Conservation (phyloP, 2,113 vertebrate genomes). For the Phylloscopus whistleri region DNA sequence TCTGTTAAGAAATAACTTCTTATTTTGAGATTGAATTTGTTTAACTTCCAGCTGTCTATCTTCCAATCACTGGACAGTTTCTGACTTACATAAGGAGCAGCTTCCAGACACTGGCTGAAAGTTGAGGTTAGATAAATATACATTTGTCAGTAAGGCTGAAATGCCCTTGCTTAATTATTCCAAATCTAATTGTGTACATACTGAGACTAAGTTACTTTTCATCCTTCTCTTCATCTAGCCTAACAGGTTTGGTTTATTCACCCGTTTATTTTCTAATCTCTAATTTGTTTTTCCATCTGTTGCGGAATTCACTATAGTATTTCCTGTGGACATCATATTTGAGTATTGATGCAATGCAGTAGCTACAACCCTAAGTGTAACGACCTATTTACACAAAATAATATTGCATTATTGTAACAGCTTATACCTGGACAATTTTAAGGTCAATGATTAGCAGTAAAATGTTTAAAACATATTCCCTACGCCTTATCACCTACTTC, state of each 20-base stretch:
- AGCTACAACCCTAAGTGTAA: background rate
- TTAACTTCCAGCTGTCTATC: background rate
- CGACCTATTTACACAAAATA: background rate
- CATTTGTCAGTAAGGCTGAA: slow-evolving; percentile 33
- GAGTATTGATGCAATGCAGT: background rate
- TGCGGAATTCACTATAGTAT: background rate
- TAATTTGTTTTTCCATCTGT: background rate
- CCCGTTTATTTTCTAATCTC: background rate
- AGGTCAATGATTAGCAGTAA: background rate
- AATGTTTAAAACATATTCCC: background rate
- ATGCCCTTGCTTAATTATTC: slow-evolving; percentile 8
- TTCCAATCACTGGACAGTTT: background rate
- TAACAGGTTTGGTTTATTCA: background rate
- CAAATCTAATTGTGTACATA: background rate
- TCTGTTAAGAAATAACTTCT: background rate
- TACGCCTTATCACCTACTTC: background rate
- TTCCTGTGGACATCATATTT: background rate
- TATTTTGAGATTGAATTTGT: background rate
- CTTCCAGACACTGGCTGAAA: slow-evolving; percentile 23
- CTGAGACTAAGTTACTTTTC: background rate
- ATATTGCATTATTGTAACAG: background rate
- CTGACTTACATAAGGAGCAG: slow-evolving; percentile 2
- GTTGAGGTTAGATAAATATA: slow-evolving; percentile 41
- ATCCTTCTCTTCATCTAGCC: background rate
- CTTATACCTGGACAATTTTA: background rate